phyloP scores from a whole-genome alignment of 2,113 vertebrate genomes.

The Oxyruncus cristatus region DNA sequence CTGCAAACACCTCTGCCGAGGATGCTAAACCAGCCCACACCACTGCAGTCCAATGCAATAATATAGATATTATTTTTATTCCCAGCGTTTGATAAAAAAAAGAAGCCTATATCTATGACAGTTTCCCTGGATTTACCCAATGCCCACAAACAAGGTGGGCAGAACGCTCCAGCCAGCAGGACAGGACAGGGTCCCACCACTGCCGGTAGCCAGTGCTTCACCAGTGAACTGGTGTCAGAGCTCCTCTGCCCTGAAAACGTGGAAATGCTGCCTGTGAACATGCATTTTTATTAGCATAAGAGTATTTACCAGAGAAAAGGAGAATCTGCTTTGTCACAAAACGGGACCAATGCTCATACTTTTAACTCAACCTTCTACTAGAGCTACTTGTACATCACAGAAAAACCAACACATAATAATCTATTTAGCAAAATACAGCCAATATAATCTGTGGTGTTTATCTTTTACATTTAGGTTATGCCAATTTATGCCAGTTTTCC shows the following conservation, averaged over 20 bases:
- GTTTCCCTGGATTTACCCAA: background rate
- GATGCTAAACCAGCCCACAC: background rate
- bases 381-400: background rate
- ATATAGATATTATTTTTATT: background rate
- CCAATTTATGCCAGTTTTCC: background rate
- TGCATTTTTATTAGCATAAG: background rate
- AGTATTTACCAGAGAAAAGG: background rate
- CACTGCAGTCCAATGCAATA: background rate
- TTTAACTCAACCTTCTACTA: background rate
- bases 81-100: background rate
- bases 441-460: accelerated
- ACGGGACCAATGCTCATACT: background rate
- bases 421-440: background rate
- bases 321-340: background rate
- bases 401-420: background rate
- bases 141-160: background rate
- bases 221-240: background rate
- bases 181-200: background rate
- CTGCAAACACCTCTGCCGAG: background rate
- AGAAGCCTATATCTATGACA: background rate
- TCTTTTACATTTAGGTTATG: background rate
- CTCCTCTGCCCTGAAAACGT: background rate
- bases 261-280: background rate
- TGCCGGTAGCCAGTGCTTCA: accelerated
- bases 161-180: background rate